Evolutionary conservation across 2,888 invertebrate species (phyloP), one percentile per base, ranked within the genome.

Genomic region (Scaptomyza reducta): DNA sequence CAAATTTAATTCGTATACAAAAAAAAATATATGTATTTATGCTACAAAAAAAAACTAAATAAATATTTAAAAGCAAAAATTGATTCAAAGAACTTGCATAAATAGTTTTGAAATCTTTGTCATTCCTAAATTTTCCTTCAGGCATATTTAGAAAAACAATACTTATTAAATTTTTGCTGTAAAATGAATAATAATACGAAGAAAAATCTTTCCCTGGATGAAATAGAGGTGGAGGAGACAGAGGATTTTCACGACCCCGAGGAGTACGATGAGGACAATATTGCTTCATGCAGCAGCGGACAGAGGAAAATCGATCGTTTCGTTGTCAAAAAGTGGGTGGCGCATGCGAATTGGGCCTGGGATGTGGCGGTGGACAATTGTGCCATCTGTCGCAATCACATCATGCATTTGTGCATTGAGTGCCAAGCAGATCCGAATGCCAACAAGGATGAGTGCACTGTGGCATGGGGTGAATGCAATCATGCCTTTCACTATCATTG

Each of bases 401-500:
- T 99, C 80, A 99, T 99, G 99, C 99, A 99, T 93, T 93, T 99
- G 44, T 99, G 99, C 91, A 99, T 99, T 90, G 99, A 99, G 93
- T 99, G 99, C 90, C 99, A 99, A 92, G 97, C 97, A 2, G 97
- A 97, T 93, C 98, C 98, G 92, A 97, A 98, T 46, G 98, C 98
- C 22, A 98, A 98, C 7, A 98, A 97, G 91, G 99, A 99, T 90
- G 99, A 99, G 91, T 99, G 99, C 92, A 99, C 98, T 70, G 99
- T 99, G n/a, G 99, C 99, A 54, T 99, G 99, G 99, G 99, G 99
- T 78, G 98, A 98, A 66, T 99, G 99, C 91, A 99, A 99, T 94
- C 99, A 99, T 93, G 99, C 99, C 74, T 99, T 99, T 93, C 99
- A 99, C 92, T 99, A 99, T 92, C 99, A 99, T 91, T 99, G 99